Evolutionary conservation across 2,113 vertebrate species (phyloP).

Genomic region (Rhabdornis inornatus): DNA sequence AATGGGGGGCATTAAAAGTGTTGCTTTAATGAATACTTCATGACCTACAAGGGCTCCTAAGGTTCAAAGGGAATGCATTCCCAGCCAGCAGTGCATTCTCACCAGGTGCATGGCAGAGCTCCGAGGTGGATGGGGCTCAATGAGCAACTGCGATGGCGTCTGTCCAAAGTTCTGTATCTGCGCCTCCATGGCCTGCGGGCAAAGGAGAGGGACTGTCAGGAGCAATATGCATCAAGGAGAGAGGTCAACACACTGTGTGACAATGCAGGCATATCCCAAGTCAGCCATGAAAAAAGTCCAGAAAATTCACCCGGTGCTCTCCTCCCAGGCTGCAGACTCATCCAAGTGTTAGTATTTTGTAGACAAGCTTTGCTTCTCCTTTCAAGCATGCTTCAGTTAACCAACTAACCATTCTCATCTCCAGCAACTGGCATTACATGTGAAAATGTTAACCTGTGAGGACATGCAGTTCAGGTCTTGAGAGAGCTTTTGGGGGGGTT

Average conservation of each 20-base stretch:
- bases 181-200: slow-evolving; percentile 92
- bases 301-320: slow-evolving; percentile 79
- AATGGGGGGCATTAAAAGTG: background rate
- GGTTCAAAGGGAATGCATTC: slow-evolving; percentile 58
- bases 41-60: background rate
- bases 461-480: slow-evolving; percentile 78
- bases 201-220: slow-evolving; percentile 85
- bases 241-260: slow-evolving; percentile 89
- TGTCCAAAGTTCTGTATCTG: slow-evolving; percentile 99
- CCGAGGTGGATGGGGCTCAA: slow-evolving; percentile 98
- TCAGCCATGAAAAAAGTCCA: slow-evolving; percentile 87
- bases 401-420: slow-evolving; percentile 84
- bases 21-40: slow-evolving; percentile 38
- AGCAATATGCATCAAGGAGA: slow-evolving; percentile 88
- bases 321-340: slow-evolving; percentile 88
- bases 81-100: slow-evolving; percentile 77
- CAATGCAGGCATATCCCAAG: slow-evolving; percentile 91
- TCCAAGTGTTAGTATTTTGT: slow-evolving; percentile 93
- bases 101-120: slow-evolving; percentile 99
- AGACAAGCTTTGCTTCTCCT: slow-evolving; percentile 92
- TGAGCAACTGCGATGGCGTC: slow-evolving; percentile 99
- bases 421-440: slow-evolving; percentile 71
- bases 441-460: slow-evolving; percentile 87
- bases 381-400: slow-evolving; percentile 92
- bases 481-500: slow-evolving; percentile 10